Percentiles rank a stretch among this genome's conserved stretches.
phyloP scores from a whole-genome alignment of 2,888 invertebrate species.

The Cantharis nigra region DNA sequence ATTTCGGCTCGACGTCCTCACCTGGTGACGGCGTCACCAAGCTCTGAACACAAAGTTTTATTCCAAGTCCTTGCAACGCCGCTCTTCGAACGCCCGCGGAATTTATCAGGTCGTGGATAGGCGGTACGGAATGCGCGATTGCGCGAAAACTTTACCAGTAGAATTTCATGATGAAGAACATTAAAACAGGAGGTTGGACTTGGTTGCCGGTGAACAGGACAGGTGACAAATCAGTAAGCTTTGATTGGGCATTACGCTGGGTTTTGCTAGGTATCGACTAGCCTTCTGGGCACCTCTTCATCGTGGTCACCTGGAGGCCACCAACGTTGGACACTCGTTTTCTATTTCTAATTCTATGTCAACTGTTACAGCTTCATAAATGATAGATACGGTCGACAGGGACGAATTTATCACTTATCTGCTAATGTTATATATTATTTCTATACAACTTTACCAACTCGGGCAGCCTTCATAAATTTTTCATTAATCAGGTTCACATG shows the following conservation, averaged over 20 bases:
- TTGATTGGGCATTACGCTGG: conserved; percentile 48
- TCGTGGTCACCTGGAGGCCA: conserved; percentile 38
- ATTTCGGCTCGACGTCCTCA: conserved; percentile 45
- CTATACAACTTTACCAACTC: conserved; percentile 35
- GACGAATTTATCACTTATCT: conserved; percentile 51
- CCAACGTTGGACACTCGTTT: conserved; percentile 23
- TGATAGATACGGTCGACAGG: conserved; percentile 49
- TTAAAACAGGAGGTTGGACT: conserved; percentile 51
- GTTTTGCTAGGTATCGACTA: conserved; percentile 42
- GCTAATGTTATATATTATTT: conserved; percentile 40
- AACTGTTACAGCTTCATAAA: conserved; percentile 38
- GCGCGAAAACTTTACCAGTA: conserved; percentile 51
- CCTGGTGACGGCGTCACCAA: conserved; percentile 41
- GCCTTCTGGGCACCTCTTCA: conserved; percentile 39
- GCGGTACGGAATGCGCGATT: conserved; percentile 48
- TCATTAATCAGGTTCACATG: conserved; percentile 20
- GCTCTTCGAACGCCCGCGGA: conserved; percentile 46
- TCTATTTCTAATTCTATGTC: conserved; percentile 29
- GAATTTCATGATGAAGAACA: conserved; percentile 45
- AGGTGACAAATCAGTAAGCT: conserved; percentile 54
- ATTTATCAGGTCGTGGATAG: conserved; percentile 48
- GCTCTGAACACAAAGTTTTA: conserved; percentile 27
- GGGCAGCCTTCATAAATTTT: conserved; percentile 8
- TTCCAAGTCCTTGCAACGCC: conserved; percentile 42
- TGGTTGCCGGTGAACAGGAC: conserved; percentile 43